phyloP scores from a whole-genome alignment of 2,797 vertebrate species.

The Melanotaenia boesemani region DNA sequence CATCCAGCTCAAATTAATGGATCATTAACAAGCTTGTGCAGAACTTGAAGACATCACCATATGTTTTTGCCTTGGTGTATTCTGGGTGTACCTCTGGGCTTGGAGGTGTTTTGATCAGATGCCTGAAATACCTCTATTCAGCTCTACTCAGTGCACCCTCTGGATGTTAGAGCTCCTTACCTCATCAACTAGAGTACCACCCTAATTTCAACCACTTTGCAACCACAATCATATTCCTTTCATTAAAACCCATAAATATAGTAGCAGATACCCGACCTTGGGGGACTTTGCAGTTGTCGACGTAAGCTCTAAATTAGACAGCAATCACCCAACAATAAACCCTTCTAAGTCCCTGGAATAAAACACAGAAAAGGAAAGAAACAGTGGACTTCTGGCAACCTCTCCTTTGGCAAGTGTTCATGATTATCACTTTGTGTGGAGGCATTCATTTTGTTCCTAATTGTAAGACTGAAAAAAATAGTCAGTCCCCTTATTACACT shows the following conservation, averaged over 20 bases:
- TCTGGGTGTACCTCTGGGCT: neutral
- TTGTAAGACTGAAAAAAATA: constrained; percentile 74
- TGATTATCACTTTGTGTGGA: constrained; percentile 82
- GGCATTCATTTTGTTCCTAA: constrained; percentile 81
- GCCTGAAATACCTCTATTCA: neutral
- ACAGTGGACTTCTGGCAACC: constrained; percentile 60
- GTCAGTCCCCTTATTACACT: constrained; percentile 74
- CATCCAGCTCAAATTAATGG: no score
- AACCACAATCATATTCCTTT: constrained; percentile 21
- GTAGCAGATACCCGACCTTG: constrained; percentile 42
- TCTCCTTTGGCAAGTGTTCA: constrained; percentile 64
- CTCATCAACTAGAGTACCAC: neutral
- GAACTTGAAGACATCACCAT: no score
- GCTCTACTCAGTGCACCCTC: neutral
- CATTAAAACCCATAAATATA: constrained; percentile 43
- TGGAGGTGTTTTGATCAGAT: neutral
- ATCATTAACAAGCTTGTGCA: no score
- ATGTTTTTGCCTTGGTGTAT: neutral
- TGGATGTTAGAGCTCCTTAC: constrained; percentile 1
- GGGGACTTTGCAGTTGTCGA: constrained; percentile 40
- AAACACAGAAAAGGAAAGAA: constrained; percentile 63
- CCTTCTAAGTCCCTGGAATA: constrained; percentile 52
- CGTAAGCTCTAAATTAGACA: constrained; percentile 63
- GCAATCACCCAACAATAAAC: constrained; percentile 62
- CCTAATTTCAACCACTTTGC: constrained; percentile 12